phyloP scores from a whole-genome alignment of 1,140 invertebrate species.

The Popillia japonica region DNA sequence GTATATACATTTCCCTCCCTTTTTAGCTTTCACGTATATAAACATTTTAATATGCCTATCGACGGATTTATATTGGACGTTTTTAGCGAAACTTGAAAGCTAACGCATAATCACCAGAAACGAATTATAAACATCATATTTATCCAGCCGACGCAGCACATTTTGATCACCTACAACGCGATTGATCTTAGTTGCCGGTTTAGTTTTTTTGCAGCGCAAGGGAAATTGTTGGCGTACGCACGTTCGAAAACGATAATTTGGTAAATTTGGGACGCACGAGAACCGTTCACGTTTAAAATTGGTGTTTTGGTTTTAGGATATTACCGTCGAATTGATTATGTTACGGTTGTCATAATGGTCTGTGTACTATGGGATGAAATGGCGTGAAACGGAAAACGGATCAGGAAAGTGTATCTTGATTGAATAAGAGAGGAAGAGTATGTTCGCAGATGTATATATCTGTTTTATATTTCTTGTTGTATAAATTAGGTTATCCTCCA shows the following conservation, averaged over 20 bases:
- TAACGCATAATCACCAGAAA: background rate
- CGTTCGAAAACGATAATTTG: slow-evolving; percentile 20
- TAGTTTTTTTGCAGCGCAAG: background rate
- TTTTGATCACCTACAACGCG: background rate
- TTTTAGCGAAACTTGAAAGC: slow-evolving; percentile 29
- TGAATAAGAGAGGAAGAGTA: slow-evolving; percentile 1
- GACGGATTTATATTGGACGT: slow-evolving; percentile 18
- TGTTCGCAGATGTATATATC: background rate
- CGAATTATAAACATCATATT: slow-evolving; percentile 34
- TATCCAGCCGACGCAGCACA: background rate
- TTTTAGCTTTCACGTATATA: background rate
- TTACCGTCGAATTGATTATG: background rate
- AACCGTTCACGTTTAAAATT: background rate
- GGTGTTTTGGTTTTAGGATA: background rate
- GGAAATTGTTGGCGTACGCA: slow-evolving; percentile 2
- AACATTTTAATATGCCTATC: slow-evolving; percentile 26
- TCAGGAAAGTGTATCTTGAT: background rate
- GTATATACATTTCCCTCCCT: slow-evolving; percentile 1
- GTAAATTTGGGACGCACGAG: slow-evolving; percentile 15
- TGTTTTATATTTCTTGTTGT: background rate
- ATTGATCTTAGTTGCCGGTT: slow-evolving; percentile 27
- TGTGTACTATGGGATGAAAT: background rate
- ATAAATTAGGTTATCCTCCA: no score
- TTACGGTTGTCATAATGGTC: slow-evolving; percentile 9
- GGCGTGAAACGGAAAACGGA: background rate